Conservation (phyloP, 2,113 vertebrate genomes). For the Choloepus hoffmanni region DNA sequence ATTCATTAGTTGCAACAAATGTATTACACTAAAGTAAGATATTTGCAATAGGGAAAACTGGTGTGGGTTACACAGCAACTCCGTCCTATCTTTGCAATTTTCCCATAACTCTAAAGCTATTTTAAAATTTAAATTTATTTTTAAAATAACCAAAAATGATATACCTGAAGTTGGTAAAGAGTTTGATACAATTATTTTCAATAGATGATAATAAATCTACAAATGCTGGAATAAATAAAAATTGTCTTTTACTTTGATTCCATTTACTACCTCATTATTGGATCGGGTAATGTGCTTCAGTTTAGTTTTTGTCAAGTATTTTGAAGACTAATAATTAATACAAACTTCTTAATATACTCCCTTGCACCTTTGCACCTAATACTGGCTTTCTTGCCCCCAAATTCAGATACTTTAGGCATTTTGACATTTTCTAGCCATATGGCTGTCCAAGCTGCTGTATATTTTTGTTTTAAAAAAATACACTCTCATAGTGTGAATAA, state of each 20-base stretch:
- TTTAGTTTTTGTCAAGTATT: slow-evolving; percentile 2
- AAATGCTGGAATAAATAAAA: slow-evolving; percentile 13
- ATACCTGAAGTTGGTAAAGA: not conserved
- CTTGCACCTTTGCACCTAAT: not conserved
- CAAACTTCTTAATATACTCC: not conserved
- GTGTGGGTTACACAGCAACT: not conserved
- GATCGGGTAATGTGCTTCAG: not conserved
- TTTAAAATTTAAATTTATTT: slow-evolving; percentile 24
- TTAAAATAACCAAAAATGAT: slow-evolving; percentile 44
- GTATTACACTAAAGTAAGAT: not conserved
- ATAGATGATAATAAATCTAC: not conserved
- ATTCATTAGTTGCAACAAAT: not conserved
- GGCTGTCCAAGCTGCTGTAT: not conserved
- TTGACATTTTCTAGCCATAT: not conserved
- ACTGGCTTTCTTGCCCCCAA: not conserved
- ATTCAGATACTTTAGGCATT: not conserved
- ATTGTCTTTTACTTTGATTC: not conserved
- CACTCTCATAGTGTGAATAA: not conserved
- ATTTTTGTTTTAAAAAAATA: slow-evolving; percentile 23
- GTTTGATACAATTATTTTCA: not conserved
- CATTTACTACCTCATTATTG: not conserved
- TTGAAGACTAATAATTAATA: not conserved
- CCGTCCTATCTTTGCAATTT: not conserved
- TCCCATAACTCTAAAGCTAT: slow-evolving; percentile 3
- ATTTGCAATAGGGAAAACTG: not conserved